Percentiles rank a stretch among this genome's conserved stretches.
Evolutionary conservation across 1,140 invertebrate genomes (phyloP).

Genomic region (Gonioctena quinquepunctata): DNA sequence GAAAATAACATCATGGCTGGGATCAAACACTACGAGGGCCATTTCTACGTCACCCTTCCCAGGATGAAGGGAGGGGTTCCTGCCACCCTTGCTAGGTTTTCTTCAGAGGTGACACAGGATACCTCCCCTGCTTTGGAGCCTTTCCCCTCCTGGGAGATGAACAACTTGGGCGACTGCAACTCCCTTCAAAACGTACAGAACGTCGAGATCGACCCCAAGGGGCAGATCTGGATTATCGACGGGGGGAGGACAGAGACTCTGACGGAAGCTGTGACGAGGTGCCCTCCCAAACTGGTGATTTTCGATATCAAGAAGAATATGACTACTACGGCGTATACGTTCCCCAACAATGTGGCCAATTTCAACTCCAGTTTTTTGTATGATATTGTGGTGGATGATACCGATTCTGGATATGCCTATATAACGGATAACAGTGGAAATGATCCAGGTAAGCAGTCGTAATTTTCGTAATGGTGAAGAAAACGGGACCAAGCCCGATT

Average conservation of each 20-base stretch:
- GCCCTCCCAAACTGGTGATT: constrained; percentile 68
- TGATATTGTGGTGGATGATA: constrained; percentile 71
- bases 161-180: constrained; percentile 64
- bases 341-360: constrained; percentile 60
- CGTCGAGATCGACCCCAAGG: constrained; percentile 69
- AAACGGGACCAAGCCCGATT: too few species aligned
- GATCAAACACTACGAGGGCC: constrained; percentile 66
- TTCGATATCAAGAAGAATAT: constrained; percentile 63
- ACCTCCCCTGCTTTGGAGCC: constrained; percentile 66
- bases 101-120: constrained; percentile 54
- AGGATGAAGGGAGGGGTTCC: constrained; percentile 69
- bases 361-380: constrained; percentile 63
- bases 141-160: constrained; percentile 72
- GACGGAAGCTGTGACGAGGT: constrained; percentile 54
- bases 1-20: constrained; percentile 67
- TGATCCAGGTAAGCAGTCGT: constrained; percentile 62
- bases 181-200: constrained; percentile 73
- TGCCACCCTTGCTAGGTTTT: constrained; percentile 66
- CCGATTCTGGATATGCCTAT: constrained; percentile 68
- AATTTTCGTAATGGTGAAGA: too few species aligned
- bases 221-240: constrained; percentile 73
- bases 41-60: constrained; percentile 67
- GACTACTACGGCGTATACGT: constrained; percentile 60
- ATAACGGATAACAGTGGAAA: constrained; percentile 68
- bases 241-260: constrained; percentile 61